phyloP scores from a whole-genome alignment of 2,113 vertebrate species.

The Enhydra lutris region DNA sequence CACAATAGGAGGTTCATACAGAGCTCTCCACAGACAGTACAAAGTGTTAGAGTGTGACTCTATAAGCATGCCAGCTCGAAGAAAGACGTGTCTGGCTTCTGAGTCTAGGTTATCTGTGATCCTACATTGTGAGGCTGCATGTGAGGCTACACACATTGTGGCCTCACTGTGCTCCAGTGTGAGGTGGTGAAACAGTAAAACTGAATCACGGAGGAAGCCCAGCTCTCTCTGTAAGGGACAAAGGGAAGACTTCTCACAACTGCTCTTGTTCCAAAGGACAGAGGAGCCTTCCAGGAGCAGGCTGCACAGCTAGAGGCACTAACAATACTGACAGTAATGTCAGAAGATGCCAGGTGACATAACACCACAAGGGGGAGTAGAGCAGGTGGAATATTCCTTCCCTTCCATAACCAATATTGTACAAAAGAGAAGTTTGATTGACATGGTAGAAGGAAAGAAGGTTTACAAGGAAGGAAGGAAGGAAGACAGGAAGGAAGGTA shows the following conservation, averaged over 20 bases:
- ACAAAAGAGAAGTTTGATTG: neutral
- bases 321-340: neutral
- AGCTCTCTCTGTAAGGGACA: neutral
- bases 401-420: neutral
- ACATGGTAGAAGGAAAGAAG: neutral
- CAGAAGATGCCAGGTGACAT: neutral
- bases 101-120: neutral
- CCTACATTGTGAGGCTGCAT: too few relatives aligned
- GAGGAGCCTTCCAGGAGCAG: neutral
- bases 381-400: neutral
- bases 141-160: neutral
- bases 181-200: neutral
- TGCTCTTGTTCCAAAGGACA: neutral
- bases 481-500: neutral
- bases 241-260: neutral
- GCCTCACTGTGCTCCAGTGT: neutral
- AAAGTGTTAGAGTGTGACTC: neutral
- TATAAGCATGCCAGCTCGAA: neutral
- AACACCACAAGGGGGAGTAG: neutral
- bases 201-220: neutral
- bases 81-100: neutral
- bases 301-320: neutral
- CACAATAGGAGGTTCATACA: neutral
- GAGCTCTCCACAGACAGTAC: neutral
- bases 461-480: neutral